Conservation (phyloP, 2,797 vertebrate genomes). For the Ctenochaetus hawaiiensis region DNA sequence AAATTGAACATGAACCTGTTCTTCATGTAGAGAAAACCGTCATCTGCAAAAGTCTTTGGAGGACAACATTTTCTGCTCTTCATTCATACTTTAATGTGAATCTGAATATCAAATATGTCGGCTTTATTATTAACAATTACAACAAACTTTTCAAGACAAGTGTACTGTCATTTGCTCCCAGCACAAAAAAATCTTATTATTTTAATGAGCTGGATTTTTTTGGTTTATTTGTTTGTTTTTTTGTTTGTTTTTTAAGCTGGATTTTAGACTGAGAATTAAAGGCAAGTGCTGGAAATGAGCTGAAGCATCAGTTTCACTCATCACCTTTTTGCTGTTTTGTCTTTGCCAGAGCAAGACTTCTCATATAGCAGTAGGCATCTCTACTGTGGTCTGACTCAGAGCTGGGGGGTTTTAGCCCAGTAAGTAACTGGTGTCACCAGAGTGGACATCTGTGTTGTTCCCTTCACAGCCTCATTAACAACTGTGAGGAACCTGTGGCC, state of each 20-base stretch:
- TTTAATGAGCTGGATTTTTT: background rate
- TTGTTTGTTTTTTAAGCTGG: background rate
- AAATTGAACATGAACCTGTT: background rate
- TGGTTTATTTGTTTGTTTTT: no score
- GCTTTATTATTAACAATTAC: background rate
- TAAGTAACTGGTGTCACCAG: conserved; percentile 80
- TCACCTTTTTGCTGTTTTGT: conserved; percentile 70
- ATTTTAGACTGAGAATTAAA: background rate
- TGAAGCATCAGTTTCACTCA: conserved; percentile 37
- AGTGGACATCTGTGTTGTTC: conserved; percentile 49
- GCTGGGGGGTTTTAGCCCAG: conserved; percentile 78
- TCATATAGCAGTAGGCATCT: conserved; percentile 84
- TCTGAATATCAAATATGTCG: background rate
- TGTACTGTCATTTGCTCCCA: background rate
- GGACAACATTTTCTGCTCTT: background rate
- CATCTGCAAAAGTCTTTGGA: background rate
- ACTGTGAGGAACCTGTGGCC: conserved; percentile 41
- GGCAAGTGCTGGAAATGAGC: background rate
- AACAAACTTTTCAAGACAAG: background rate
- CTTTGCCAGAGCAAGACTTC: conserved; percentile 83
- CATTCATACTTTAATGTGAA: background rate
- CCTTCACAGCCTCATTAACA: conserved; percentile 58
- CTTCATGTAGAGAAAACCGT: background rate
- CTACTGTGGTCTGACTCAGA: conserved; percentile 86
- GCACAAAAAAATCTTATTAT: background rate